A percentile compares a stretch with the other conserved stretches of the same genome.
These are phyloP conservation scores for Sebastes oblongus DNA, from an alignment of 2,797 vertebrate genomes.

Conservation along the genomic window DNA sequence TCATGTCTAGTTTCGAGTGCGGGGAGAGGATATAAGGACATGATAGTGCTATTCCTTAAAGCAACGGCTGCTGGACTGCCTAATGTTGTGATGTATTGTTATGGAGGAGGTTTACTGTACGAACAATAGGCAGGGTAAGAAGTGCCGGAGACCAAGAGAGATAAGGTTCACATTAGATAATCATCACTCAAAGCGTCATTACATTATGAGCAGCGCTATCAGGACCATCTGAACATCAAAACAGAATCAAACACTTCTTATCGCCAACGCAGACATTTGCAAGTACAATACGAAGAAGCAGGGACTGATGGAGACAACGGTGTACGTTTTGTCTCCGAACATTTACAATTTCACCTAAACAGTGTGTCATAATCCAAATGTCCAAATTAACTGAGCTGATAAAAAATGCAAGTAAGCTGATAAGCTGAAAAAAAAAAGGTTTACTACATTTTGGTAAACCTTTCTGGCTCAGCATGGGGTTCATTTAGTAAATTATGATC, in stretches of 20 bases:
- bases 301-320: not conserved
- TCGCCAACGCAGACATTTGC: not conserved
- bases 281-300: not conserved
- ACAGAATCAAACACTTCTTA: conserved; percentile 2
- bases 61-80: conserved; percentile 24
- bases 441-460: not conserved
- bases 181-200: conserved; percentile 10
- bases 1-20: conserved; percentile 64
- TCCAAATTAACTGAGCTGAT: not conserved
- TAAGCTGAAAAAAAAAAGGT: not conserved
- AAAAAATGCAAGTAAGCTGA: not conserved
- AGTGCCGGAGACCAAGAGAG: not conserved
- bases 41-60: conserved; percentile 50
- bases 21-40: conserved; percentile 46
- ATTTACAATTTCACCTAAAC: not conserved
- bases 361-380: not conserved
- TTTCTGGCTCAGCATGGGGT: not conserved
- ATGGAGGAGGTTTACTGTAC: conserved; percentile 13
- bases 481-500: too few relatives aligned
- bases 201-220: not conserved
- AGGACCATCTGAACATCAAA: not conserved
- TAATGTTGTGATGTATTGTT: conserved; percentile 44
- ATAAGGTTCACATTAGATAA: conserved; percentile 27
- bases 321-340: not conserved
- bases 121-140: not conserved